Evolutionary conservation across 2,888 invertebrate genomes (phyloP).

Genomic region (Protonemura montana): DNA sequence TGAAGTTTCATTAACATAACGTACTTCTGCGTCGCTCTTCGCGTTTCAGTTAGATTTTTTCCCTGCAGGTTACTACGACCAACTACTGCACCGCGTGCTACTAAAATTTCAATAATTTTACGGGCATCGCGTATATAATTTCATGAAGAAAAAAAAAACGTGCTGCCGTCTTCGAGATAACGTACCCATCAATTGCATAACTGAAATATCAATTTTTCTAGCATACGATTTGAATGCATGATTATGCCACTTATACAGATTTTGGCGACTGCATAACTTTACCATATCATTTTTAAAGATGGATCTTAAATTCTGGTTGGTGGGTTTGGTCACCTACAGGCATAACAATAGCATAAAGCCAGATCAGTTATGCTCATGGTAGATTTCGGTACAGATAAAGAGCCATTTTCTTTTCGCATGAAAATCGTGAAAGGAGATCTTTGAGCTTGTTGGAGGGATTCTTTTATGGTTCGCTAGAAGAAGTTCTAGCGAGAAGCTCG

Average conservation of each 20-base stretch:
- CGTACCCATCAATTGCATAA: conserved; percentile 2
- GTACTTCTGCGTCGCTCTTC: not conserved
- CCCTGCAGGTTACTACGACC: not conserved
- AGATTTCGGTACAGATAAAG: conserved; percentile 9
- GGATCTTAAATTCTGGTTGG: not conserved
- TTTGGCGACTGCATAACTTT: conserved; percentile 7
- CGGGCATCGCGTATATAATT: not conserved
- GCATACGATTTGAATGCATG: not conserved
- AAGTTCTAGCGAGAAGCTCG: not conserved
- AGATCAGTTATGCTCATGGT: not conserved
- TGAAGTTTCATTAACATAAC: not conserved
- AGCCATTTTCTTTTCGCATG: not conserved
- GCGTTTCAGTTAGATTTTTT: too few relatives aligned
- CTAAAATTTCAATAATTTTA: not conserved
- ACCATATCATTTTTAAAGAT: not conserved
- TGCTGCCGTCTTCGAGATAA: not conserved
- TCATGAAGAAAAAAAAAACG: not conserved
- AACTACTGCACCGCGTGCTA: not conserved
- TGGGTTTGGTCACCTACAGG: conserved; percentile 3
- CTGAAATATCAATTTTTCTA: not conserved
- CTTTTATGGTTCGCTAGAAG: not conserved
- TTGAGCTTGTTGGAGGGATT: not conserved
- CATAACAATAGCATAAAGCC: not conserved
- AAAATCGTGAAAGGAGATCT: conserved; percentile 7
- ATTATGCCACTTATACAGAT: conserved; percentile 28